Evolutionary conservation across 2,113 vertebrate species (phyloP), one percentile per base, ranked within the genome.

Genomic region (Noctilio leporinus): DNA sequence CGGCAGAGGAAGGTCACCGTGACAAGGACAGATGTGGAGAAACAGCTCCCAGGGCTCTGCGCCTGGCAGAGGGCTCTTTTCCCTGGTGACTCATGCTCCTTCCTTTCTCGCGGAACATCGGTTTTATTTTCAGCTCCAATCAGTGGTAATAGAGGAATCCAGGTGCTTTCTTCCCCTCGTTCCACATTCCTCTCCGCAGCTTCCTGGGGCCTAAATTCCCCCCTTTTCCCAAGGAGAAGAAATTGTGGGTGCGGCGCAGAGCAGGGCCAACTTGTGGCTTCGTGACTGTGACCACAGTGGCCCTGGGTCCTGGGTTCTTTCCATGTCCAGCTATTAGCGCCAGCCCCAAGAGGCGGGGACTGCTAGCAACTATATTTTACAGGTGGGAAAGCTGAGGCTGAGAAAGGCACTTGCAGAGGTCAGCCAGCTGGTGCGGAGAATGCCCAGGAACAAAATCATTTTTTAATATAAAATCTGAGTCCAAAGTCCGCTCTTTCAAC

Each of bases 61-160:
- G 30, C 28, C 67, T 94, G 85, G 77, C 38, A n/a, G 65, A 89
- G 92, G 70, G 14, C 30, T 40, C 80, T 70, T 84, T 57, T 76
- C 55, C 64, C 35, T 10, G 45, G 67, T 94, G 93, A 95, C 96
- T 95, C 94, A 93, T 0, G 20, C n/a, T 78, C 24, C 38, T 92
- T 91, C 45, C 40, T 80, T 67, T 85, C 88, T 65, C 70, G 95
- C 94, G 93, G 92, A 94, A 77, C 96, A 91, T 93, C 88, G 51
- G 92, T 87, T 97, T 97, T 97, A 97, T 97, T 97, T 97, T 96
- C 62, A 45, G 92, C 87, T 92, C 53, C 76, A 86, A 91, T 91
- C 95, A 97, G 94, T 51, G 87, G 62, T 80, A 67, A 96, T 51
- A 90, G 80, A 97, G 85, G 76, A 72, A 88, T 51, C 87, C 88